These are phyloP conservation scores for Pterocles burchelli DNA, from an alignment of 2,113 vertebrate species.

Conservation along the genomic window DNA sequence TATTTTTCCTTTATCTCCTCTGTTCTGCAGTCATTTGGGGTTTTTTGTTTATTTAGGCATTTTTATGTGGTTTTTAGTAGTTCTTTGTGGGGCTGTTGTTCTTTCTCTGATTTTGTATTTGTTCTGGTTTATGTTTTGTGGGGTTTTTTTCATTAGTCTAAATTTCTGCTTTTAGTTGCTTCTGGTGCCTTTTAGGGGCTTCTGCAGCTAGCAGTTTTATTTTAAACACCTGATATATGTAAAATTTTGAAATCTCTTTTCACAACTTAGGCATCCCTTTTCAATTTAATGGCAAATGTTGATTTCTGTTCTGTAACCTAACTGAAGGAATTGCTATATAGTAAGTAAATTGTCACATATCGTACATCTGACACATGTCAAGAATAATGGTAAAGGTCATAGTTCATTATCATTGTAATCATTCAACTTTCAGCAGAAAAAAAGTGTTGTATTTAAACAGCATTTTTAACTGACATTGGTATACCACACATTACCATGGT, in stretches of 20 bases:
- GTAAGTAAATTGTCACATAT: background rate
- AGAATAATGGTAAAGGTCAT: background rate
- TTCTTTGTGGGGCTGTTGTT: background rate
- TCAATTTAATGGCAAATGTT: background rate
- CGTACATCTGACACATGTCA: background rate
- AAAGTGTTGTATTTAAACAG: background rate
- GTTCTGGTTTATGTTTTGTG: background rate
- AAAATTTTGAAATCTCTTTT: background rate
- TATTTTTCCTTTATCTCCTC: background rate
- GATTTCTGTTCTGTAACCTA: background rate
- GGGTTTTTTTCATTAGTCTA: background rate
- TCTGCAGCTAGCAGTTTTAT: background rate
- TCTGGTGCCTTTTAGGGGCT: background rate
- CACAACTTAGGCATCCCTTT: background rate
- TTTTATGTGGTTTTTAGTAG: background rate
- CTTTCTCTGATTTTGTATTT: background rate
- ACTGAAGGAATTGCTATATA: background rate
- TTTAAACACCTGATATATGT: background rate
- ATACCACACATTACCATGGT: background rate
- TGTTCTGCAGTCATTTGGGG: background rate
- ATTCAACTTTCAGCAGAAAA: background rate
- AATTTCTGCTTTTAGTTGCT: background rate
- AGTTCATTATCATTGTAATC: background rate
- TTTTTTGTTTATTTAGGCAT: background rate
- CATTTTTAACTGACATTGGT: background rate